These are phyloP conservation scores for Manis crassicaudata DNA, from an alignment of 2,797 vertebrate genomes.

Conservation along the genomic window DNA sequence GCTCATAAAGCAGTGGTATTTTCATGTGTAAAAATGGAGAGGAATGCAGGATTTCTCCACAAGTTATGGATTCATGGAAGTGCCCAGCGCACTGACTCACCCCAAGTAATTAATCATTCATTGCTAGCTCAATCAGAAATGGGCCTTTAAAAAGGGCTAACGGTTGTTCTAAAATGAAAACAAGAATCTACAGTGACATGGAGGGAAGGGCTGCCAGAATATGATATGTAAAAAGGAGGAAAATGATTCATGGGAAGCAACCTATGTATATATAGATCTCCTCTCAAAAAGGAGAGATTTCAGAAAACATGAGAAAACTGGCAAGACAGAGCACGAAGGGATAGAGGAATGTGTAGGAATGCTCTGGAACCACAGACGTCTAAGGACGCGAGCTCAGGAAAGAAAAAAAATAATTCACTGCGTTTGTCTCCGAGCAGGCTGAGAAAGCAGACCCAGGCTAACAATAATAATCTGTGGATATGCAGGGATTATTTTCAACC, in stretches of 20 bases:
- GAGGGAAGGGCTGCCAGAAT: background rate
- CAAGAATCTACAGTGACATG: background rate
- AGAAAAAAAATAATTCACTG: slow-evolving; percentile 11
- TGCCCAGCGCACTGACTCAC: background rate
- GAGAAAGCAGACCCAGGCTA: background rate
- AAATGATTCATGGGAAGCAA: background rate
- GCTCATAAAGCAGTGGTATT: background rate
- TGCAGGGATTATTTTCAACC: background rate
- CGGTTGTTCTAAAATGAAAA: slow-evolving; percentile 14
- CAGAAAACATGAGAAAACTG: background rate
- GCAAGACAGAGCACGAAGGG: background rate
- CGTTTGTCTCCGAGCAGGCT: background rate
- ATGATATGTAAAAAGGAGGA: background rate
- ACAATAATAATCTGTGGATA: accelerated
- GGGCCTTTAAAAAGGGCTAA: background rate
- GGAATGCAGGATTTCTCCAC: background rate
- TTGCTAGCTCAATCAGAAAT: slow-evolving; percentile 23
- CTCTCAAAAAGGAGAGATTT: background rate
- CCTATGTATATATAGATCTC: background rate
- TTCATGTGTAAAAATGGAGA: background rate
- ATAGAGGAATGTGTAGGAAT: background rate
- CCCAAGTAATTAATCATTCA: background rate
- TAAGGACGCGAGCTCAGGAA: background rate
- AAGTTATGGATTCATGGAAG: background rate
- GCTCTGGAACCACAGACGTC: slow-evolving; percentile 7